These are phyloP conservation scores for Paradoxurus hermaphroditus DNA, from an alignment of 2,113 vertebrate genomes.

Conservation along the genomic window DNA sequence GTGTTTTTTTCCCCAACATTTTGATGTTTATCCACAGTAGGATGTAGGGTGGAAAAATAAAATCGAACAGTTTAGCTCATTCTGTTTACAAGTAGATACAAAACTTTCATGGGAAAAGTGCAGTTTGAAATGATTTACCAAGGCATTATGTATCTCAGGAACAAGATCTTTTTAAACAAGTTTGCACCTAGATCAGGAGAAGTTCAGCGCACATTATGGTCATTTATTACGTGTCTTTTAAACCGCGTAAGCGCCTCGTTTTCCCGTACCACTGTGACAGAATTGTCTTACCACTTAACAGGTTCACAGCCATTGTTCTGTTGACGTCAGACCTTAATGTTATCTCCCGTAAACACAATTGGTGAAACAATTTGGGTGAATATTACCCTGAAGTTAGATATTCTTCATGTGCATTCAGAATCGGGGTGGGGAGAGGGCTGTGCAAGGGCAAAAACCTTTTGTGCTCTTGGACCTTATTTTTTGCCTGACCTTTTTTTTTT, in stretches of 20 bases:
- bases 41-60: neutral
- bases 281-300: neutral
- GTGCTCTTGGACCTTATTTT: neutral
- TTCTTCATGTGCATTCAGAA: neutral
- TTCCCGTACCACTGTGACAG: neutral
- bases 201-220: neutral
- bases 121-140: neutral
- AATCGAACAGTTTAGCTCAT: neutral
- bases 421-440: fast-evolving
- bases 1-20: neutral
- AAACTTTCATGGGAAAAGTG: neutral
- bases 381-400: neutral
- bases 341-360: neutral
- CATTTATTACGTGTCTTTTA: neutral
- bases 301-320: neutral
- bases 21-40: neutral
- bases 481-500: neutral
- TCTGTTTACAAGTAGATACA: neutral
- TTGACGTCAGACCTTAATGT: neutral
- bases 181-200: neutral
- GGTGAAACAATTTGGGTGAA: neutral
- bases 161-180: neutral
- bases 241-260: neutral
- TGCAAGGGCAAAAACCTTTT: neutral
- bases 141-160: neutral